Base-by-base conservation (phyloP, 1,140 invertebrate species). In the Drosophila ficusphila region DNA sequence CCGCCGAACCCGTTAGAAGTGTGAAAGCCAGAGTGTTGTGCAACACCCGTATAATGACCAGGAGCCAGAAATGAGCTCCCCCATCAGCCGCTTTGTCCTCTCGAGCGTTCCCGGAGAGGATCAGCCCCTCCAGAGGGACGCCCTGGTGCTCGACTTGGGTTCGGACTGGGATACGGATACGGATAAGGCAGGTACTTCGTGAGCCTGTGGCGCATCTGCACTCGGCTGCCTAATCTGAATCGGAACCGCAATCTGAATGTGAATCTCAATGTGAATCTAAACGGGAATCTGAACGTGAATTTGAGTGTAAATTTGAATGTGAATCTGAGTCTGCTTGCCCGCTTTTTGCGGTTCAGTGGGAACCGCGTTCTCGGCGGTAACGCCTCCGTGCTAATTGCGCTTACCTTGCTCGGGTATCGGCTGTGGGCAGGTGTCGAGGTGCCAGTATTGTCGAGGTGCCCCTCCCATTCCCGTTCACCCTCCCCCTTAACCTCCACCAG, bases 101-200 rank as follows among this genome's bases (percentile, higher is more conserved):
- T 58, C 65, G 27, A 58, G 31, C 31, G 64, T 70, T 2, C 5
- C 33, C 29, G 19, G 2, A 6, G 11, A 48, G 3, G 39, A 71
- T 19, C 16, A 21, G 12, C 7, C 14, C 0, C 11, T 9, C n/a
- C 21, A 31, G 7, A 36, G 5, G 4, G 7, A 16, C 23, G 27
- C 19, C 0, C 11, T 23, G 8, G 33, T 56, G 14, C 56, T 49
- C 34, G 36, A 61, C 11, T 38, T 27, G 7, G 14, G 39, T 25
- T 21, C 14, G 53, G 46, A 36, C 57, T 46, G 33, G 49, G 58
- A 27, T 42, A 62, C 53, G 77, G 68, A 58, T 42, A 62, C 53
- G 77, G 68, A 58, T 42, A 54, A 83, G 79, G 79, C 79, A 82
- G 79, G 79, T 82, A 83, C 79, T 82, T 54, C 14, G 12, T 49